Evolutionary conservation across 2,888 invertebrate genomes (phyloP).

Genomic region (Caenorhabditis drosophilae): DNA sequence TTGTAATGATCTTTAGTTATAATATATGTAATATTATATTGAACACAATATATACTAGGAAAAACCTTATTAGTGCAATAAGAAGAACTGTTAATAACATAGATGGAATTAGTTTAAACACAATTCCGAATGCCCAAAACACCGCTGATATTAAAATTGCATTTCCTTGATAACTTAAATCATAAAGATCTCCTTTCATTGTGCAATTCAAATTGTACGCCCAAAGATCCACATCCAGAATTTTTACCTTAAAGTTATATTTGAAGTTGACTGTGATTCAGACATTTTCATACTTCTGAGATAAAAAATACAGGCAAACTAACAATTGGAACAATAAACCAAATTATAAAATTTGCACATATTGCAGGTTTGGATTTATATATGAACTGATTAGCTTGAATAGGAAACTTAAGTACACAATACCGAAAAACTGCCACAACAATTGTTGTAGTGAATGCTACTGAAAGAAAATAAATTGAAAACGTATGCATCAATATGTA

Average conservation of each 20-base stretch:
- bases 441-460: slow-evolving; percentile 59
- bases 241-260: slow-evolving; percentile 32
- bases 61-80: slow-evolving; percentile 42
- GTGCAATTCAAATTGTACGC: slow-evolving; percentile 29
- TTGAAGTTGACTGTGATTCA: not conserved
- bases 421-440: slow-evolving; percentile 56
- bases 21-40: not conserved
- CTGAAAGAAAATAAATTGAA: too few species aligned
- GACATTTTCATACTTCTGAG: slow-evolving; percentile 37
- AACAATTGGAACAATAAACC: slow-evolving; percentile 53
- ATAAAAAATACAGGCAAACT: slow-evolving; percentile 58
- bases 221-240: slow-evolving; percentile 22
- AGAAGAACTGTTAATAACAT: slow-evolving; percentile 48
- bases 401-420: slow-evolving; percentile 49
- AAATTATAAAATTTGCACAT: slow-evolving; percentile 41
- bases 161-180: slow-evolving; percentile 42
- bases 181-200: slow-evolving; percentile 36
- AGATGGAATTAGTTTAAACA: slow-evolving; percentile 59
- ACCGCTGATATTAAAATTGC: slow-evolving; percentile 46
- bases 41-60: not conserved
- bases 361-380: slow-evolving; percentile 47
- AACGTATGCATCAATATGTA: not conserved
- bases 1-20: slow-evolving; percentile 45
- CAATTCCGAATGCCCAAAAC: slow-evolving; percentile 60
- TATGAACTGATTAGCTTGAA: slow-evolving; percentile 53